Evolutionary conservation across 2,888 invertebrate species (phyloP), one percentile per base, ranked within the genome.

Genomic region (Helleia helle): DNA sequence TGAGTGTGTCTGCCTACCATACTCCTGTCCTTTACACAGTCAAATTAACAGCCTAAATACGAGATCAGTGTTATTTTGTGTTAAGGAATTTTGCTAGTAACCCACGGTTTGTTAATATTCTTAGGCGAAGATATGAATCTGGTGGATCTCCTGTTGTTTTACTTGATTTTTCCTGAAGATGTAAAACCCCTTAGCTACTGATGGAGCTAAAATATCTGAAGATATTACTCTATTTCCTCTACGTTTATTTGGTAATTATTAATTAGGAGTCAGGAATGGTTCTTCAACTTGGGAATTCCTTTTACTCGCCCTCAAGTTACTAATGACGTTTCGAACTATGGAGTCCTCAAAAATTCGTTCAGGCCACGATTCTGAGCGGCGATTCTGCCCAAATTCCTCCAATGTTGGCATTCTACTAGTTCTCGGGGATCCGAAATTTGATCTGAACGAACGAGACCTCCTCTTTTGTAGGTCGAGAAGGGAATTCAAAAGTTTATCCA

Each of bases 401-500:
- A 70, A 60, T 3, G 65, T 64, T 3, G 71, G 65, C 41, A 79
- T 53, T 24, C 65, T 59, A 41, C 81, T 83, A 2, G 65, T 50
- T 40, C 77, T 64, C 0, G 80, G 81, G 1, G 81, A 76, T 3
- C 64, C 70, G 22, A 66, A 58, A 29, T 73, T 72, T 0, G 83
- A 81, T n/a, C 64, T 54, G 36, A 71, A 72, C 0, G 81, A 74
- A 9, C 58, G 51, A 3, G 50, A 47, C 42, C 67, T 58, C 36
- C 65, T 65, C 15, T 48, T 63, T 12, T 85, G 84, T 6, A 86
- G 70, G 22, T 87, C 87, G 11, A 91, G 62, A 9, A 91, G 66
- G 18, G 87, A 87, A 14, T 87, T 87, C 7, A 91, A 80, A 12
- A 91, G 72, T 58, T 88, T 88, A 56, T 91, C 91, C 36, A 91